phyloP scores from a whole-genome alignment of 1,140 invertebrate genomes.

The Rhysida immarginata region DNA sequence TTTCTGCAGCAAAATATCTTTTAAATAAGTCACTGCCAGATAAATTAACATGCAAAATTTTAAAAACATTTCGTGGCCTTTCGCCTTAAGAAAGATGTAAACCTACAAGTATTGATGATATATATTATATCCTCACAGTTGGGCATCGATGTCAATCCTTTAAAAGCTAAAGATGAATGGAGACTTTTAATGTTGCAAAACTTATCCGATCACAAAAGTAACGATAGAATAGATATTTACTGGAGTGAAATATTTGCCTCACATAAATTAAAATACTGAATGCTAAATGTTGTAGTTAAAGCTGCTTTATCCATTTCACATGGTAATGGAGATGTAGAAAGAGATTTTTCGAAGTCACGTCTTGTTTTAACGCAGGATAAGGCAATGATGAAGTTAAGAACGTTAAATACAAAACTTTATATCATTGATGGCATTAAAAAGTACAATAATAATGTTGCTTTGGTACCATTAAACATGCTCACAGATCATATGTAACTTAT shows the following conservation, averaged over 20 bases:
- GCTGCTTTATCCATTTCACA: conserved; percentile 13
- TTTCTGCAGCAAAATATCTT: too few relatives aligned
- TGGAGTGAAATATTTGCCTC: conserved; percentile 15
- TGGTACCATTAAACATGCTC: not conserved
- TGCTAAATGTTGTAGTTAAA: conserved; percentile 11
- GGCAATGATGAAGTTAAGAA: not conserved
- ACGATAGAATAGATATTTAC: conserved; percentile 15
- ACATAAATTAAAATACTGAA: conserved; percentile 5
- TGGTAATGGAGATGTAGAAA: conserved; percentile 18
- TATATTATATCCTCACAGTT: not conserved
- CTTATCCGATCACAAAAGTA: conserved; percentile 8
- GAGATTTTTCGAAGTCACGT: conserved; percentile 15
- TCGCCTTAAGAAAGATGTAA: not conserved
- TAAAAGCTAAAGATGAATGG: conserved; percentile 14
- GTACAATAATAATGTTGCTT: not conserved
- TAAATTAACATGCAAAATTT: too few relatives aligned
- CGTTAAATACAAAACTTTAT: not conserved
- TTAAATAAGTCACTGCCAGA: too few relatives aligned
- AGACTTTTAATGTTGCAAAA: conserved; percentile 12
- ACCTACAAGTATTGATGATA: not conserved
- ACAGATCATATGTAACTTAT: too few relatives aligned
- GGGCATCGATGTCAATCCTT: not conserved
- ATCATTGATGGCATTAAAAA: not conserved
- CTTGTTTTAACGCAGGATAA: conserved; percentile 12
- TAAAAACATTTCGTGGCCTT: not conserved